Evolutionary conservation across 2,888 invertebrate species (phyloP), one percentile per base, ranked within the genome.

Genomic region (Agriopis aurantiaria): DNA sequence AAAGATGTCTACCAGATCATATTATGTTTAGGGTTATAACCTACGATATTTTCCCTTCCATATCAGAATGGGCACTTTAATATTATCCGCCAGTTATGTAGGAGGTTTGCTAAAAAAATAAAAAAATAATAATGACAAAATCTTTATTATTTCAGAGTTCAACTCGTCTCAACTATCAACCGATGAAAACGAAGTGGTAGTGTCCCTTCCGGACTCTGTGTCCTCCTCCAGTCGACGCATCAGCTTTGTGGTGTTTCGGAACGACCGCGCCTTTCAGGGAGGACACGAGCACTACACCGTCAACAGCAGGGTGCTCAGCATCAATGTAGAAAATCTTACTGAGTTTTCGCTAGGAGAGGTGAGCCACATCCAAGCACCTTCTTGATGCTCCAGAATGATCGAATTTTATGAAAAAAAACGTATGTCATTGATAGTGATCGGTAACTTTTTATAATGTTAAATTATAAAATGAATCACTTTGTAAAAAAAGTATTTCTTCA

Each of bases 271-370:
- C 56, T 95, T 95, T 81, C 85, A 78, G 14, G 75, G 75, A 41
- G 69, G 60, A 17, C 64, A 66, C 0, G 62, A 73, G 49, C 51
- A 68, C 17, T 80, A 66, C 69, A 58, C 76, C 43, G 91, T 95
- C 59, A 92, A 91, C 79, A 95, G 95, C 74, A 83, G 91, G 33
- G 90, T 96, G 0, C 85, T 96, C 5, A 95, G 93, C 76, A 84
- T 94, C 74, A 93, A 91, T 46, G 86, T 93, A 0, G 88, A 91
- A 69, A 86, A 93, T 51, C 69, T 91, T 41, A 90, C 88, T 0
- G 68, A 82, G 2, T 94, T 94, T 68, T 77, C 80, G 0, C 41
- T 78, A 0, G 91, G 89, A 57, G 93, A 94, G 88, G 93, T 93
- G 52, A 81, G 82, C 61, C 7, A 8, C 17, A 43, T 23, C 49